These are phyloP conservation scores for Orchesella cincta DNA, from an alignment of 1,140 invertebrate genomes.

Conservation along the genomic window DNA sequence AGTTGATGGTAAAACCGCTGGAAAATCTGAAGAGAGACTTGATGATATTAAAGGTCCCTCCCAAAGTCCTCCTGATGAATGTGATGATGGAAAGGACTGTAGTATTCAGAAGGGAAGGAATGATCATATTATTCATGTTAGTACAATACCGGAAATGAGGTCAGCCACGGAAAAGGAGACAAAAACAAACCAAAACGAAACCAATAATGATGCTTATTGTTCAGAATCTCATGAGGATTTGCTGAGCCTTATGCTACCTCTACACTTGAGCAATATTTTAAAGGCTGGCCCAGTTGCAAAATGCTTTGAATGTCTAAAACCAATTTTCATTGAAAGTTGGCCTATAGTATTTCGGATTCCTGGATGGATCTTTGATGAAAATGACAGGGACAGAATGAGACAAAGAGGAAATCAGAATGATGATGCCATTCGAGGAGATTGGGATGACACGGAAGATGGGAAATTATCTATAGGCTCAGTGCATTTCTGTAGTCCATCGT, in stretches of 20 bases:
- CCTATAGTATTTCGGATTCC: constrained; percentile 34
- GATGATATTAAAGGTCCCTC: neutral
- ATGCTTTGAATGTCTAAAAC: constrained; percentile 38
- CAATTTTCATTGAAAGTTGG: constrained; percentile 40
- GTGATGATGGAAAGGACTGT: neutral
- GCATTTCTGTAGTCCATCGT: constrained; percentile 24
- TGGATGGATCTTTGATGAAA: neutral
- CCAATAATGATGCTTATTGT: neutral
- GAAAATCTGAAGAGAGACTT: neutral
- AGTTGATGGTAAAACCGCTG: neutral
- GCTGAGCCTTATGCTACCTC: constrained; percentile 16
- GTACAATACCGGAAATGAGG: neutral
- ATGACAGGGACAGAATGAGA: neutral
- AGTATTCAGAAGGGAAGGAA: neutral
- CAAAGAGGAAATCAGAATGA: neutral
- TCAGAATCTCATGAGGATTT: neutral
- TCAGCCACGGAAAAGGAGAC: neutral
- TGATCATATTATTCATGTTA: neutral
- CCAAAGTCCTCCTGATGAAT: neutral
- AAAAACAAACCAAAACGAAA: neutral
- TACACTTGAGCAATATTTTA: constrained; percentile 32
- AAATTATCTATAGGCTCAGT: constrained; percentile 25
- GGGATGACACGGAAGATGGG: constrained; percentile 26
- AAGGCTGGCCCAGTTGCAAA: constrained; percentile 28
- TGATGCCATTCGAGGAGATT: constrained; percentile 20